Conservation (phyloP, 2,113 vertebrate genomes). For the Indri indri region DNA sequence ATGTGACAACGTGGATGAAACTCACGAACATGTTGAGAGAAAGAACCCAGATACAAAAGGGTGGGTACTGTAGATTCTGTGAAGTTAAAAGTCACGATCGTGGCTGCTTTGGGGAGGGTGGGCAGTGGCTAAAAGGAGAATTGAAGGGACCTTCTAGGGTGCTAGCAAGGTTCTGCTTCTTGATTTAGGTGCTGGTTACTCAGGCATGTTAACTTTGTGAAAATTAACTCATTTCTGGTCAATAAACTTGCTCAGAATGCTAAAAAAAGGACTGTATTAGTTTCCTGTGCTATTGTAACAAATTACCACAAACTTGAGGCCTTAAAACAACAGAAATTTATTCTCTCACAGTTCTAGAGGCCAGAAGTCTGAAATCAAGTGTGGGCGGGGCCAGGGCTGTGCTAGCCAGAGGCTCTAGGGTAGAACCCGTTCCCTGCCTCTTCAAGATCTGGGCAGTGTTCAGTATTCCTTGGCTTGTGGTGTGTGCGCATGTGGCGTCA, state of each 20-base stretch:
- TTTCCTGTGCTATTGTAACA: background rate
- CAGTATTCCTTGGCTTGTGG: background rate
- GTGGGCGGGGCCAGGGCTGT: background rate
- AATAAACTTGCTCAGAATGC: background rate
- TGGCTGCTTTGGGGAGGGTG: background rate
- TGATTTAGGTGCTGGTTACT: background rate
- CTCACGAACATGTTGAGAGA: background rate
- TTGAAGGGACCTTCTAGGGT: background rate
- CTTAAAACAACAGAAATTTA: conserved; percentile 7
- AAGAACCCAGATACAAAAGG: background rate
- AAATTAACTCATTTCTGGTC: background rate
- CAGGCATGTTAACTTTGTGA: background rate
- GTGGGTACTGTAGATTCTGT: background rate
- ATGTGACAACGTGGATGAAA: background rate
- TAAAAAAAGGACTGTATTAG: background rate
- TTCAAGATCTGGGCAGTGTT: background rate
- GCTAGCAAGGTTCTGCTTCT: background rate
- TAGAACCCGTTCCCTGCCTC: background rate
- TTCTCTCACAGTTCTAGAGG: background rate
- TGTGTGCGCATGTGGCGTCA: too few relatives aligned
- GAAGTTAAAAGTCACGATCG: background rate
- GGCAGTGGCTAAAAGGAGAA: background rate
- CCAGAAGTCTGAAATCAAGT: background rate
- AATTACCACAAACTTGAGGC: background rate
- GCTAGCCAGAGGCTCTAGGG: background rate